Percentiles rank a stretch among this genome's conserved stretches.
Evolutionary conservation across 1,140 invertebrate genomes (phyloP).

Genomic region (Theocolax elegans): DNA sequence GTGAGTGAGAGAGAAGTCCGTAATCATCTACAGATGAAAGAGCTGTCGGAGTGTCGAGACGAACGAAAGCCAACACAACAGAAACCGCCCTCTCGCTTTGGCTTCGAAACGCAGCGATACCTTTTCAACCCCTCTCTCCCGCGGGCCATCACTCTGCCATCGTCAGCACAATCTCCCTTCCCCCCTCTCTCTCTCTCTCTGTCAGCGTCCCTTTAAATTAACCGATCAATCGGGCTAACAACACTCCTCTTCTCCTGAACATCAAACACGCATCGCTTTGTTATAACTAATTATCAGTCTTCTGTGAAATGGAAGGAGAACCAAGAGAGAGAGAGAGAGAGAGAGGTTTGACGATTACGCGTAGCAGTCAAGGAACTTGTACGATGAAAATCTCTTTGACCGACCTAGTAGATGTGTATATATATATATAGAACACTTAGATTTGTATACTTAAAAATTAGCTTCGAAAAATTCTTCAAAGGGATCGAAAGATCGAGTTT

Average conservation of each 20-base stretch:
- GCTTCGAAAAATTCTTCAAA: too few relatives aligned
- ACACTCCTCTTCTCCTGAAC: slow-evolving; percentile 51
- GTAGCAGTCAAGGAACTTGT: slow-evolving; percentile 18
- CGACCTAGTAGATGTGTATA: not conserved
- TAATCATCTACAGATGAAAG: slow-evolving; percentile 68
- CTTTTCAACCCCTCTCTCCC: slow-evolving; percentile 40
- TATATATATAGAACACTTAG: not conserved
- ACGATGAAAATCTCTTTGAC: slow-evolving; percentile 46
- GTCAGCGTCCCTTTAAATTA: slow-evolving; percentile 62
- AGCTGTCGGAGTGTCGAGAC: slow-evolving; percentile 65
- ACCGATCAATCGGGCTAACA: slow-evolving; percentile 62
- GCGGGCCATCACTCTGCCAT: slow-evolving; percentile 45
- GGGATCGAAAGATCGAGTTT: too few relatives aligned
- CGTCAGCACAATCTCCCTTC: slow-evolving; percentile 56
- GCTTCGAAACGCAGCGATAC: slow-evolving; percentile 37
- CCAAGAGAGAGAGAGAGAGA: not conserved
- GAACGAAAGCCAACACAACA: slow-evolving; percentile 60
- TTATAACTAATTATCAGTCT: slow-evolving; percentile 63
- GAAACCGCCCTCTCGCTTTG: slow-evolving; percentile 39
- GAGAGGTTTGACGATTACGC: slow-evolving; percentile 4
- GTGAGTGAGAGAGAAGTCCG: slow-evolving; percentile 49
- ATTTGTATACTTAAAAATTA: not conserved
- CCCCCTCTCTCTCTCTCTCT: slow-evolving; percentile 51
- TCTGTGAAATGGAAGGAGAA: not conserved
- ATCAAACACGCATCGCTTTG: slow-evolving; percentile 63